Base-by-base conservation (phyloP, 2,888 invertebrate genomes). In the Volucella zonaria region DNA sequence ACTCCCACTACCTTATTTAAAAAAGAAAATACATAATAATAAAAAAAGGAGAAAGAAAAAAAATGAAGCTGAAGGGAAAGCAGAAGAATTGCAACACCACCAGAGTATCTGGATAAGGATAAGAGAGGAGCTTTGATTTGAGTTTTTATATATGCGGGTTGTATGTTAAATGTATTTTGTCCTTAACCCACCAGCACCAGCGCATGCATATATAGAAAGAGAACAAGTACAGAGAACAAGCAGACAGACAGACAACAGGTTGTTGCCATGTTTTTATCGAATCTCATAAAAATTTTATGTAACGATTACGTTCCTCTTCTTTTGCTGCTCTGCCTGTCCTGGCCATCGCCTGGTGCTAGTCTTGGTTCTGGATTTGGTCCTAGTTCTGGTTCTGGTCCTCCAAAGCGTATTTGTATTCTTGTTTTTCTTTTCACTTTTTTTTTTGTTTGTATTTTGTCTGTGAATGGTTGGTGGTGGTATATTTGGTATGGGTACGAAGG, bases 181-280 rank as follows among this genome's bases (percentile, higher is more conserved):
- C 81, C 71, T 76, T 81, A 85, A 81, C 76, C 81, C 81, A 81
- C 56, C 71, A 76, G 51, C 12, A 47, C 6, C 31, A 31, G 31
- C 31, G 6, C 6, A 31, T 31, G 31, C 31, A 31, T 31, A 31
- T 31, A 14, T 14, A 43, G 56, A 31, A 43, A 79, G 51, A 43
- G 58, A 61, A 54, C 52, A 45, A 52, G 51, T 40, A 76, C 70
- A 58, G 70, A 82, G 56, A 18, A 23, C 52, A 74, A 64, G 74
- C 74, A 66, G 61, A 61, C 78, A 81, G 86, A 85, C 87, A 87
- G 87, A 87, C 87, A 87, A 87, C 87, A 87, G 87, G 87, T 87
- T 87, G 87, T 87, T 87, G 85, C 87, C 85, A 87, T 87, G 87
- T 87, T 87, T 87, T 87, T 87, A 87, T 87, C 87, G 87, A 87